These are phyloP conservation scores for Ceraclea dissimilis DNA, from an alignment of 2,888 invertebrate genomes.

Conservation along the genomic window DNA sequence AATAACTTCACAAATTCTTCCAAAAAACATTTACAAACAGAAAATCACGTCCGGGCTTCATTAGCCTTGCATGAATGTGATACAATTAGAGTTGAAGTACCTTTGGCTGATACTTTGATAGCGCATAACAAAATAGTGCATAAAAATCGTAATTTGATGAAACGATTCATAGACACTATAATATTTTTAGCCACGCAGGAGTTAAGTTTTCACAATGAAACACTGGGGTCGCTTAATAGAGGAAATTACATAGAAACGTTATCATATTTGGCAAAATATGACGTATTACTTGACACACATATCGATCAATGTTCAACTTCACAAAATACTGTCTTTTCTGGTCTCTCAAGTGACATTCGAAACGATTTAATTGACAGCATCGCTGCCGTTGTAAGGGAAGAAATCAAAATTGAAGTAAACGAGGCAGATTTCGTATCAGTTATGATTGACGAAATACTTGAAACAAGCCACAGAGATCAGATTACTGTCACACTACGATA, in stretches of 20 bases:
- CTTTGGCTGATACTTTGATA: background rate
- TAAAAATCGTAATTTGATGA: background rate
- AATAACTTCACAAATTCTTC: background rate
- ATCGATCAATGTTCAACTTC: background rate
- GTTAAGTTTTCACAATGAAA: background rate
- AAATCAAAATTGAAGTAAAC: background rate
- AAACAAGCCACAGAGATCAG: background rate
- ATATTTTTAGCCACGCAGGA: background rate
- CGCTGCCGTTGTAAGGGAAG: background rate
- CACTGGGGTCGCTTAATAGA: background rate
- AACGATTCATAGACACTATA: background rate
- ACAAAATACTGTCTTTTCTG: background rate
- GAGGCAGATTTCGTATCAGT: background rate
- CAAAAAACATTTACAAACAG: background rate
- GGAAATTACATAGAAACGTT: background rate
- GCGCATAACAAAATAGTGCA: background rate
- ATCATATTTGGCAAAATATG: background rate
- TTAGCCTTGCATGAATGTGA: background rate
- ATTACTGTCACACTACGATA: background rate
- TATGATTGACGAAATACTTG: background rate
- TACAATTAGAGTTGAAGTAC: background rate
- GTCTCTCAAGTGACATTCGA: background rate
- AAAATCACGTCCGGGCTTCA: background rate
- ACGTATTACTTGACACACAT: background rate
- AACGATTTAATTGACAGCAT: background rate